phyloP scores from a whole-genome alignment of 2,113 vertebrate species.

The Sorex araneus region DNA sequence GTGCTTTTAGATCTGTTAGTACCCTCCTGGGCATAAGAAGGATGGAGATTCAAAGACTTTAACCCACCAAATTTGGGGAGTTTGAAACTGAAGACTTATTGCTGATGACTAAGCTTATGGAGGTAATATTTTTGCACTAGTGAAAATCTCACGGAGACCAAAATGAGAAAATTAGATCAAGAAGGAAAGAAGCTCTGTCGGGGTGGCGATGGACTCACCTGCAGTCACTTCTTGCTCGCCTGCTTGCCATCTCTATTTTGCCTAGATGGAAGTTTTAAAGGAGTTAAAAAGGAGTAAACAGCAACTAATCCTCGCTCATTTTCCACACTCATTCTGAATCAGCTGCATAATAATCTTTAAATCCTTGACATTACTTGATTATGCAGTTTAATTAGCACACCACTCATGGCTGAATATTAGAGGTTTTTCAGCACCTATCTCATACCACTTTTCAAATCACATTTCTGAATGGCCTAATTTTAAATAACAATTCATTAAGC shows the following conservation, averaged over 20 bases:
- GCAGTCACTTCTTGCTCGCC: background rate
- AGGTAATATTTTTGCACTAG: background rate
- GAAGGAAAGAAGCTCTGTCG: background rate
- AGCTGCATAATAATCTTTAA: constrained; percentile 81
- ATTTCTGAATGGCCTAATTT: constrained; percentile 35
- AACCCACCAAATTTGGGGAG: background rate
- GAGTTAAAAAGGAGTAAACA: constrained; percentile 71
- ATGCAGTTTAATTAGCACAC: constrained; percentile 78
- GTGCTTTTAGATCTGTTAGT: background rate
- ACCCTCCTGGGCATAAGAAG: background rate
- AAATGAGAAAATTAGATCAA: background rate
- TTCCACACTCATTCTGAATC: constrained; percentile 63
- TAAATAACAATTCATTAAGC: constrained; percentile 58
- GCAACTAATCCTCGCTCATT: constrained; percentile 70
- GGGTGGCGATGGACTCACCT: background rate
- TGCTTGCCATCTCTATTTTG: background rate
- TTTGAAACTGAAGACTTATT: constrained; percentile 9
- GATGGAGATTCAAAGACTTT: background rate
- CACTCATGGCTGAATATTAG: constrained; percentile 67
- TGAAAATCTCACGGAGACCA: background rate
- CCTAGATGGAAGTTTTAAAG: constrained; percentile 50
- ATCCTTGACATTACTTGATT: constrained; percentile 82
- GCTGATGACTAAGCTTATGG: background rate
- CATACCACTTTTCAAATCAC: constrained; percentile 60
- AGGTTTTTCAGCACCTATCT: constrained; percentile 50